A percentile compares a stretch with the other conserved stretches of the same genome.
These are phyloP conservation scores for Pungitius pungitius DNA, from an alignment of 2,113 vertebrate species.

Conservation along the genomic window DNA sequence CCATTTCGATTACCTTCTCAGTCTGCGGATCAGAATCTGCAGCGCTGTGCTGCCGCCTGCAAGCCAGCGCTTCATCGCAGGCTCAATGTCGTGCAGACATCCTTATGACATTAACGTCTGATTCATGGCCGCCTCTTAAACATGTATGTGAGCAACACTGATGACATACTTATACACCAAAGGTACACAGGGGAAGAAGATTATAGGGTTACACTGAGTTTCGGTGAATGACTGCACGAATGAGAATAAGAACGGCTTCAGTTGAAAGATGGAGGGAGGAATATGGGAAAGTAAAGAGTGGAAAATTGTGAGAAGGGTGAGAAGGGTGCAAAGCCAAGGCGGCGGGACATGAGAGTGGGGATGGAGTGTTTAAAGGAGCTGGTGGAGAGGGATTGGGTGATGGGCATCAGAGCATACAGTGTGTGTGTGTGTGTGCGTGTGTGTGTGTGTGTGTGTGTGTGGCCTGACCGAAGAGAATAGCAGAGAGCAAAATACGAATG, in stretches of 20 bases:
- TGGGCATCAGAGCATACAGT: constrained; percentile 17
- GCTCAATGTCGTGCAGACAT: constrained; percentile 20
- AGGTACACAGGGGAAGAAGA: constrained; percentile 46
- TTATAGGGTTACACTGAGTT: constrained; percentile 59
- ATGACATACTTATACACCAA: constrained; percentile 23
- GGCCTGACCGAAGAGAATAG: constrained; percentile 14
- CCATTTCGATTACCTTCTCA: constrained; percentile 34
- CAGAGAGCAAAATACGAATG: constrained; percentile 47
- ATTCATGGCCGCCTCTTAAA: constrained; percentile 37
- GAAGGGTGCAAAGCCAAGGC: constrained; percentile 22
- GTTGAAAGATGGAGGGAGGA: constrained; percentile 21
- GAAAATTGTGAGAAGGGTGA: constrained; percentile 14
- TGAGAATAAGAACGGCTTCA: constrained; percentile 57
- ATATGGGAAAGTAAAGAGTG: constrained; percentile 11
- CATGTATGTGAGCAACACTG: constrained; percentile 37
- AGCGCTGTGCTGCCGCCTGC: constrained; percentile 29
- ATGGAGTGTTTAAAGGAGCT: constrained; percentile 28
- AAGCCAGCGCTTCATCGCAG: constrained; percentile 30
- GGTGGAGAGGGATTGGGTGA: constrained; percentile 18
- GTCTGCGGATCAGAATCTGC: constrained; percentile 38
- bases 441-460: constrained; percentile 12
- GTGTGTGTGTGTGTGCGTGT: constrained; percentile 7
- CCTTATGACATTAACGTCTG: constrained; percentile 38
- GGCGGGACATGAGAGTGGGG: constrained; percentile 22
- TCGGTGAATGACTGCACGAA: constrained; percentile 59